Evolutionary conservation across 2,113 vertebrate genomes (phyloP).

Genomic region (Aegotheles bennettii): DNA sequence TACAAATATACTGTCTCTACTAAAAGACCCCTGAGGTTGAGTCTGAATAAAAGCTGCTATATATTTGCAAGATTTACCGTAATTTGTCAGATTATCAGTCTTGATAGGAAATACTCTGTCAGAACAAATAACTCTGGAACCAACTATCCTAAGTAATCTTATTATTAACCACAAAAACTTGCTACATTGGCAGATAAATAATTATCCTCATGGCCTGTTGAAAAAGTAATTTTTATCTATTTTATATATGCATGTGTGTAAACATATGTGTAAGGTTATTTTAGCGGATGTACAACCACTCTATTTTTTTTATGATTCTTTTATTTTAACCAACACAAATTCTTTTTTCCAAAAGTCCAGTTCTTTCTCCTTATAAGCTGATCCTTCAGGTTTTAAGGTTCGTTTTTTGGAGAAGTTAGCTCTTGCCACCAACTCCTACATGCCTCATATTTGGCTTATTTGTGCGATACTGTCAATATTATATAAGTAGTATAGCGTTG

Average conservation of each 20-base stretch:
- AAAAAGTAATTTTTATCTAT: background rate
- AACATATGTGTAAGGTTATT: background rate
- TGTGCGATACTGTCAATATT: background rate
- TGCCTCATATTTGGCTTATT: background rate
- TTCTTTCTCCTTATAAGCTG: background rate
- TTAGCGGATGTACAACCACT: background rate
- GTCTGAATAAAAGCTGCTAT: background rate
- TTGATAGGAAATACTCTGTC: background rate
- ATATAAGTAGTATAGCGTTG: background rate
- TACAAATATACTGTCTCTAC: background rate
- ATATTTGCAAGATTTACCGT: background rate
- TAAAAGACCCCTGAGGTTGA: background rate
- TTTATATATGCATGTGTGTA: background rate
- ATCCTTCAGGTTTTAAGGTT: background rate
- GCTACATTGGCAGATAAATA: background rate
- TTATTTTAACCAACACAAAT: background rate
- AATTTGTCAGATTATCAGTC: background rate
- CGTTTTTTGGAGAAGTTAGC: background rate
- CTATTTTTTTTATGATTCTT: background rate
- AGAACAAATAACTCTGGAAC: background rate
- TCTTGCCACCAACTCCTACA: background rate
- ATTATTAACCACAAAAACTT: background rate
- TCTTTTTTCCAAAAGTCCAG: background rate
- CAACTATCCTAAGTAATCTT: background rate
- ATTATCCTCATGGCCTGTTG: background rate